A percentile compares a stretch with the other conserved stretches of the same genome.
phyloP scores from a whole-genome alignment of 2,888 invertebrate genomes.

The Amorpha juglandis region DNA sequence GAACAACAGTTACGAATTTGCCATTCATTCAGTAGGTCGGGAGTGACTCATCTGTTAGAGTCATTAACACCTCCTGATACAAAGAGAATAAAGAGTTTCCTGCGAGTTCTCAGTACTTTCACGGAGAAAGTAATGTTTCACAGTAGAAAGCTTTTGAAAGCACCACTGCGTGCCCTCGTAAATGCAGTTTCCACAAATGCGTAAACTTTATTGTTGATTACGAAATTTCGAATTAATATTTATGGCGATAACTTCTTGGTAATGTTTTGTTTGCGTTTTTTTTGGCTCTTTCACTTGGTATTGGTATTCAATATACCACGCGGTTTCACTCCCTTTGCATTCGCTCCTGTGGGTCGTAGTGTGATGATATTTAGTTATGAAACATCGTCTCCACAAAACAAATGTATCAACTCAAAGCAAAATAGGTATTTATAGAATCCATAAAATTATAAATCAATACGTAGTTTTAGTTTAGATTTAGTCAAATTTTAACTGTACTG shows the following conservation, averaged over 20 bases:
- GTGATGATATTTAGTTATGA: too few species aligned
- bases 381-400: too few species aligned
- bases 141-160: slow-evolving; percentile 34
- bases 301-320: too few species aligned
- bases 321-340: too few species aligned
- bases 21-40: slow-evolving; percentile 3
- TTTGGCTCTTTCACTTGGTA: not conserved
- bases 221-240: slow-evolving; percentile 9
- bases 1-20: not conserved
- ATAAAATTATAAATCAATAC: too few species aligned
- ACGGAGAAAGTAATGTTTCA: slow-evolving; percentile 39
- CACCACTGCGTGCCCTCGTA: slow-evolving; percentile 5
- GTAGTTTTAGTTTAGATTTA: too few species aligned
- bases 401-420: too few species aligned
- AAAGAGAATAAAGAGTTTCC: slow-evolving; percentile 22
- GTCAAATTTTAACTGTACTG: too few species aligned
- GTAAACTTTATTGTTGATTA: slow-evolving; percentile 11
- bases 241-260: not conserved
- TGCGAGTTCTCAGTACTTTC: slow-evolving; percentile 41
- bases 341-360: too few species aligned
- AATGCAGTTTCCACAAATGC: slow-evolving; percentile 12
- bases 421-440: too few species aligned
- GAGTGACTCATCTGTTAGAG: slow-evolving; percentile 21
- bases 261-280: not conserved
- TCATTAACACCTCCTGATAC: slow-evolving; percentile 19